Evolutionary conservation across 2,797 vertebrate genomes (phyloP), one percentile per base, ranked within the genome.

Genomic region (Poecile montanus): DNA sequence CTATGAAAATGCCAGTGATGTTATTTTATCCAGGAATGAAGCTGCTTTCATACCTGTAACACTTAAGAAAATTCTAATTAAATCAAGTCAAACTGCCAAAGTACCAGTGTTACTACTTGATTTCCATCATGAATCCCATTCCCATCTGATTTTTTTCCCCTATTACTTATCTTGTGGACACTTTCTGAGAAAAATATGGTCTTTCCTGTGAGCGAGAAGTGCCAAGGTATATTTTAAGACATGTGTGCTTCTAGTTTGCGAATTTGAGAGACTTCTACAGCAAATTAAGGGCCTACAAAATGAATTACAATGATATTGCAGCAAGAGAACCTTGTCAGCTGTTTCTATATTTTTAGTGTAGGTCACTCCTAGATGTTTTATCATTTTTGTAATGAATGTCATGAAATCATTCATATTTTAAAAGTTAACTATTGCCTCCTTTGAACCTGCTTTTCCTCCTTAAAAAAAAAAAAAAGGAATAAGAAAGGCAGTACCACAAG

Each of bases 401-500:
- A 50, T 65, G 11, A 80, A 77, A 38, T 75, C 47, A 51, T 74
- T 89, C 12, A 17, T 70, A 23, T 62, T 61, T 54, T 42, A 36
- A 16, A 68, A 68, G 51, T 76, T 67, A 87, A 68, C 63, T 80
- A 16, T 87, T 95, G 16, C 34, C 13, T 79, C 54, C 51, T 84
- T 86, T 58, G 87, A 92, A 88, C 63, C 60, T 93, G 63, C 48
- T 89, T 92, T 92, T 94, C 71, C 38, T 92, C 66, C 27, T 76
- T 93, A 16, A 70, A 88, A 78, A 32, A 27, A 74, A 74, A 88
- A 75, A 51, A 45, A 30, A 30, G 19, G 18, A 84, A 42, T 45
- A 42, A 89, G 63, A 87, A 53, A 76, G 57, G 60, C 63, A 85
- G 38, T 40, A 44, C 71, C 34, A 34, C 93, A 83, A 87, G 91